Conservation (phyloP, 2,797 vertebrate species). For the Rhabdomys pumilio region DNA sequence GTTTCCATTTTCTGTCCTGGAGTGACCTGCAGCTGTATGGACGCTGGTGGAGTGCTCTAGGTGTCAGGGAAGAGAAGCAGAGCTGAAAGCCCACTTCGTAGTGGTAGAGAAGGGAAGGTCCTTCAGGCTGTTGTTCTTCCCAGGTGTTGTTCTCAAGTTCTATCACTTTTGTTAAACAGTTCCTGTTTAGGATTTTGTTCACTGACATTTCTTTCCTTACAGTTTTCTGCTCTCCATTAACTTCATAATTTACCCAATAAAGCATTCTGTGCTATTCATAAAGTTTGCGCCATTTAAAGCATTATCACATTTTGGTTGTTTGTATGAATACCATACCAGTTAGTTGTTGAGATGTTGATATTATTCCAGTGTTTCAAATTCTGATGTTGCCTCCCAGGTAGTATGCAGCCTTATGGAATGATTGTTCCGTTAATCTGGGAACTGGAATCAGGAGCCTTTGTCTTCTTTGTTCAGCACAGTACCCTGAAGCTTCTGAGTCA, state of each 20-base stretch:
- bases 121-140: neutral
- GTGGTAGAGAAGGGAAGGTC: neutral
- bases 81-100: neutral
- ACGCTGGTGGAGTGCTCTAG: neutral
- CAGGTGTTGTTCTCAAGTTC: neutral
- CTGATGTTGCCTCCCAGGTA: neutral
- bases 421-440: neutral
- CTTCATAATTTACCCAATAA: constrained; percentile 43
- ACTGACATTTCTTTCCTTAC: constrained; percentile 18
- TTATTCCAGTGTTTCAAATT: neutral
- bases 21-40: neutral
- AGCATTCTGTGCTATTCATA: neutral
- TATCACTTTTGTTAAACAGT: neutral
- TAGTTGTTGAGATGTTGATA: neutral
- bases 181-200: neutral
- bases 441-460: neutral
- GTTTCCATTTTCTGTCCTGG: neutral
- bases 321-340: neutral
- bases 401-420: constrained; percentile 7
- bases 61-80: neutral
- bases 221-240: constrained; percentile 7
- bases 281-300: neutral
- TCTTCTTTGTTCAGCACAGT: constrained; percentile 30
- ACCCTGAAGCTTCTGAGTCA: constrained; percentile 35
- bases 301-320: neutral